Evolutionary conservation across 2,888 invertebrate genomes (phyloP).

Genomic region (Cosmorhoe ocellata): DNA sequence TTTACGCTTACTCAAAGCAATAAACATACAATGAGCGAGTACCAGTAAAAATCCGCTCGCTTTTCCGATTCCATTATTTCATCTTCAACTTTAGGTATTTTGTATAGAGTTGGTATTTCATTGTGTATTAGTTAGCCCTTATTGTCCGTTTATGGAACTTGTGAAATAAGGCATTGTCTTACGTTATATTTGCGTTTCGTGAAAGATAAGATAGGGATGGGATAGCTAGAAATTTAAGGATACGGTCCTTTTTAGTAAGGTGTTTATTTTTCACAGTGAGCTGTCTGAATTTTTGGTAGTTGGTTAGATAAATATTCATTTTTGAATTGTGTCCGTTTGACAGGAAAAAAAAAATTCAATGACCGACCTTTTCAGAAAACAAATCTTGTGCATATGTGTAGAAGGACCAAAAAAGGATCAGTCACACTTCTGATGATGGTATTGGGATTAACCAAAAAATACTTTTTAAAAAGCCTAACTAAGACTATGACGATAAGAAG

Average conservation of each 20-base stretch:
- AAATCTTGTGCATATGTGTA: too few relatives aligned
- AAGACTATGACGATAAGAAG: conserved; percentile 6
- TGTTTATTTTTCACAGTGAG: conserved; percentile 65
- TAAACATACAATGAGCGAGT: conserved; percentile 74
- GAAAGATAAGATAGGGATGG: conserved; percentile 63
- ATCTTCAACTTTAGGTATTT: conserved; percentile 33
- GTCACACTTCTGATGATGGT: too few relatives aligned
- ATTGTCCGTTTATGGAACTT: conserved; percentile 61
- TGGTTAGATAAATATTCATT: conserved; percentile 22
- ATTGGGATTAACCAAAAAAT: not conserved
- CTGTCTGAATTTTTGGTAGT: conserved; percentile 42
- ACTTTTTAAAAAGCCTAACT: not conserved
- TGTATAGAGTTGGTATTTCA: conserved; percentile 36
- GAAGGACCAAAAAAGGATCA: too few relatives aligned
- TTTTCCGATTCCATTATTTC: conserved; percentile 35
- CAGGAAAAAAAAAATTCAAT: too few relatives aligned
- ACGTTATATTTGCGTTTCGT: conserved; percentile 67
- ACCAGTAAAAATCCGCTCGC: conserved; percentile 61
- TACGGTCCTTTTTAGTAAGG: conserved; percentile 37
- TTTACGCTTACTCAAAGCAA: conserved; percentile 73
- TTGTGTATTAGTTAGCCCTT: conserved; percentile 35
- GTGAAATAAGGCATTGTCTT: conserved; percentile 72
- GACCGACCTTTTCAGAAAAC: too few relatives aligned
- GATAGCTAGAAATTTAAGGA: conserved; percentile 48
- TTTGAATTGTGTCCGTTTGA: conserved; percentile 1